A percentile compares a stretch with the other conserved stretches of the same genome.
phyloP scores from a whole-genome alignment of 2,888 invertebrate species.

The Orthosia gothica region DNA sequence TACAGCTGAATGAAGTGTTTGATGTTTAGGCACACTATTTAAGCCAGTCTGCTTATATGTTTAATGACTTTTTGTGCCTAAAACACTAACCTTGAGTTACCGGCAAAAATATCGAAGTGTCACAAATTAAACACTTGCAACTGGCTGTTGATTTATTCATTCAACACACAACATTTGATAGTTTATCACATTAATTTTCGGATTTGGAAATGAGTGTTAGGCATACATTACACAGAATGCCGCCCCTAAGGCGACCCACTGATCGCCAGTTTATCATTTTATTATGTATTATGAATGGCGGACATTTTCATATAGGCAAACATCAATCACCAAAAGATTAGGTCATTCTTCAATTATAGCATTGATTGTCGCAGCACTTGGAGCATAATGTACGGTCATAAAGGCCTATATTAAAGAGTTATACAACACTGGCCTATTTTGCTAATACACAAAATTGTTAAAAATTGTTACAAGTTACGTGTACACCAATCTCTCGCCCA shows the following conservation, averaged over 20 bases:
- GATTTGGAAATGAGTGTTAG: no score
- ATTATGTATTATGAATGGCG: neutral
- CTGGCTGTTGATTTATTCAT: no score
- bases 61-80: no score
- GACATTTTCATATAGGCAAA: neutral
- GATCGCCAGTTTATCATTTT: neutral
- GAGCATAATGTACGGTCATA: neutral
- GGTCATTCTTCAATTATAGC: neutral
- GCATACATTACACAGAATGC: no score
- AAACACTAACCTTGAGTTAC: no score
- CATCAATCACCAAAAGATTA: neutral
- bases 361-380: no score
- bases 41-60: neutral
- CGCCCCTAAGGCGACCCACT: no score
- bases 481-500: neutral
- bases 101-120: no score
- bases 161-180: no score
- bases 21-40: neutral
- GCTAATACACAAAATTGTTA: neutral
- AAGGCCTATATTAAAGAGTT: neutral
- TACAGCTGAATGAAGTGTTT: constrained; percentile 11
- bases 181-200: no score
- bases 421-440: neutral
- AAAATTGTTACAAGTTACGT: neutral
- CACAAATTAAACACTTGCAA: no score